Evolutionary conservation across 1,140 invertebrate species (phyloP).

Genomic region (Doryteuthis pealeii): DNA sequence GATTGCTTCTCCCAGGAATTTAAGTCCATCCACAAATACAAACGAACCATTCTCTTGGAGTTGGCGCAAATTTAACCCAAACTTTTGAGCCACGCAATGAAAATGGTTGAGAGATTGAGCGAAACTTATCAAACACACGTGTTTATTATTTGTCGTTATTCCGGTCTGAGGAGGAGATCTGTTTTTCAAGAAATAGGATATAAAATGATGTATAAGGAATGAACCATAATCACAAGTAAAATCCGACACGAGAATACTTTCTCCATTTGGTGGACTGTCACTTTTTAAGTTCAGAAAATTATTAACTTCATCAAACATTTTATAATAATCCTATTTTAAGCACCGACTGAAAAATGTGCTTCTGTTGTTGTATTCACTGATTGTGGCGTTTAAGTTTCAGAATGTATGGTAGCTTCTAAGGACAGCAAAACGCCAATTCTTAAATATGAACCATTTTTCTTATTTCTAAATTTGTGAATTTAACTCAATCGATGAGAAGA

Average conservation of each 20-base stretch:
- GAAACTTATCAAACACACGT: constrained; percentile 32
- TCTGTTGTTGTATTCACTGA: too few relatives aligned
- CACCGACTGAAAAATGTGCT: too few relatives aligned
- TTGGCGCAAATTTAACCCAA: constrained; percentile 34
- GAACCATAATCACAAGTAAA: constrained; percentile 25
- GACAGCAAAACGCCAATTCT: too few relatives aligned
- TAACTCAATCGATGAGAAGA: too few relatives aligned
- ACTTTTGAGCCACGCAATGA: constrained; percentile 37
- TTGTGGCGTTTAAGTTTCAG: too few relatives aligned
- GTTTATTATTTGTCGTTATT: constrained; percentile 8
- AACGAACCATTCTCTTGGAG: constrained; percentile 29
- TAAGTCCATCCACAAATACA: constrained; percentile 39
- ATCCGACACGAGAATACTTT: constrained; percentile 26
- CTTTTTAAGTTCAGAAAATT: constrained; percentile 22
- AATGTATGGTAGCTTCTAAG: too few relatives aligned
- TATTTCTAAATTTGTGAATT: too few relatives aligned
- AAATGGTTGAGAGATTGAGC: constrained; percentile 42
- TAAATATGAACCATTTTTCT: too few relatives aligned
- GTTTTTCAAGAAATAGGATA: constrained; percentile 27
- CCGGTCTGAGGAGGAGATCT: background rate
- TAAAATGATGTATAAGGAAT: constrained; percentile 38
- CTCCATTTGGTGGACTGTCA: constrained; percentile 6
- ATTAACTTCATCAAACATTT: constrained; percentile 31
- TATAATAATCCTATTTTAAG: background rate
- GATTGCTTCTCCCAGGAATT: constrained; percentile 19